A percentile compares a stretch with the other conserved stretches of the same genome.
Evolutionary conservation across 2,888 invertebrate genomes (phyloP).

Genomic region (Seira ritae): DNA sequence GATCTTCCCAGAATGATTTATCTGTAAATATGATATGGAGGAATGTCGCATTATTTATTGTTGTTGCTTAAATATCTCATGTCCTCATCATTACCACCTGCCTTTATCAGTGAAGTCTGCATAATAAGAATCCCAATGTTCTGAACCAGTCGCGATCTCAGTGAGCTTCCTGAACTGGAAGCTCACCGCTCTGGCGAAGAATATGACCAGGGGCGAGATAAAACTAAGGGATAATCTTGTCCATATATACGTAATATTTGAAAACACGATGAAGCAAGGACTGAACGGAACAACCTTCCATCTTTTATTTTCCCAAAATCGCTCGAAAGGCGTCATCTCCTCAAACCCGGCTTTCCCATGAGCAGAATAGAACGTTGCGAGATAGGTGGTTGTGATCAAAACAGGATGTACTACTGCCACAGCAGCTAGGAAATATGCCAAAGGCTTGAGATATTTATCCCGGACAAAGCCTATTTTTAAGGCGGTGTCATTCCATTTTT

Average conservation of each 20-base stretch:
- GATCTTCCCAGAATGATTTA: background rate
- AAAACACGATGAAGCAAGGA: background rate
- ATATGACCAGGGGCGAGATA: background rate
- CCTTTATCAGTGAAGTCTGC: background rate
- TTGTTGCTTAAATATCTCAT: too few species aligned
- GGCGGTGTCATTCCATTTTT: background rate
- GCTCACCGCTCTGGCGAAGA: background rate
- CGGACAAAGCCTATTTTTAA: background rate
- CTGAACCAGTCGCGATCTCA: background rate
- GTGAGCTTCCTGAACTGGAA: background rate
- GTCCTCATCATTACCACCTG: background rate
- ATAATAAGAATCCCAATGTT: background rate
- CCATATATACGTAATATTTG: too few species aligned
- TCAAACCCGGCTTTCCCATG: background rate
- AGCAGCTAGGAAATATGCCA: background rate
- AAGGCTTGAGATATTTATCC: background rate
- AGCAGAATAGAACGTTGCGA: background rate
- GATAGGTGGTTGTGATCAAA: background rate
- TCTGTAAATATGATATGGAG: background rate
- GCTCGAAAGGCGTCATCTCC: background rate
- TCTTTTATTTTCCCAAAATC: too few species aligned
- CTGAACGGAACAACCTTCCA: background rate
- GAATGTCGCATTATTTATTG: background rate
- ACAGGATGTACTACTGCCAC: background rate
- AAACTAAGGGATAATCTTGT: background rate